A percentile compares a stretch with the other conserved stretches of the same genome.
These are phyloP conservation scores for Eunapius fragilis DNA, from an alignment of 37 sponge, comb jelly and placozoan species.

Conservation along the genomic window DNA sequence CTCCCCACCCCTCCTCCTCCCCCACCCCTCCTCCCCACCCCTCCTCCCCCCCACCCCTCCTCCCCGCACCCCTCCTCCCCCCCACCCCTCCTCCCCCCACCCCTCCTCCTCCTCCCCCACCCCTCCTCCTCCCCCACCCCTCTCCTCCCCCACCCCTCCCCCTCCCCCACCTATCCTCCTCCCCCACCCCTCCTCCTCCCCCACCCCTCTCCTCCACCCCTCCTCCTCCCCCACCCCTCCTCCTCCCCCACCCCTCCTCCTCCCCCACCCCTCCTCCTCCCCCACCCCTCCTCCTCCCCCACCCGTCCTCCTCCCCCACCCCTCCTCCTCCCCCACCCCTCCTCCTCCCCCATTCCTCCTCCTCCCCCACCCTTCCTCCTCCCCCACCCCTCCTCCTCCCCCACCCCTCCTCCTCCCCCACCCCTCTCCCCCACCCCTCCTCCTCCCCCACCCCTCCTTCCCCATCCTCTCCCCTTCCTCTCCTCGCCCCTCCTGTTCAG, in stretches of 20 bases:
- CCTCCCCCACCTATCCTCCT: neutral
- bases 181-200: too few relatives aligned
- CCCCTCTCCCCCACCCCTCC: too few relatives aligned
- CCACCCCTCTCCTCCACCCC: neutral
- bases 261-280: neutral
- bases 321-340: too few relatives aligned
- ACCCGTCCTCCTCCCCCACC: too few relatives aligned
- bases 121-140: neutral
- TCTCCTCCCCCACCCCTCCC: neutral
- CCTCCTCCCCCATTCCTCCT: too few relatives aligned
- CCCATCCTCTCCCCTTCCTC: too few relatives aligned
- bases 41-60: slow-evolving; percentile 16
- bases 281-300: too few relatives aligned
- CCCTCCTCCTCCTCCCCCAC: neutral
- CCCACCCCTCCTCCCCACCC: neutral
- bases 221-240: neutral
- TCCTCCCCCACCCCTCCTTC: neutral
- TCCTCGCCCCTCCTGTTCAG: too few relatives aligned
- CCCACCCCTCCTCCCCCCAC: neutral
- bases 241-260: neutral
- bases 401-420: too few relatives aligned
- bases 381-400: neutral
- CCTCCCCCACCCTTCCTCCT: neutral
- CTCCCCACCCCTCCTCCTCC: neutral
- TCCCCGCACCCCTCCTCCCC: neutral